phyloP scores from a whole-genome alignment of 2,888 invertebrate genomes.

The Agrotis puta region DNA sequence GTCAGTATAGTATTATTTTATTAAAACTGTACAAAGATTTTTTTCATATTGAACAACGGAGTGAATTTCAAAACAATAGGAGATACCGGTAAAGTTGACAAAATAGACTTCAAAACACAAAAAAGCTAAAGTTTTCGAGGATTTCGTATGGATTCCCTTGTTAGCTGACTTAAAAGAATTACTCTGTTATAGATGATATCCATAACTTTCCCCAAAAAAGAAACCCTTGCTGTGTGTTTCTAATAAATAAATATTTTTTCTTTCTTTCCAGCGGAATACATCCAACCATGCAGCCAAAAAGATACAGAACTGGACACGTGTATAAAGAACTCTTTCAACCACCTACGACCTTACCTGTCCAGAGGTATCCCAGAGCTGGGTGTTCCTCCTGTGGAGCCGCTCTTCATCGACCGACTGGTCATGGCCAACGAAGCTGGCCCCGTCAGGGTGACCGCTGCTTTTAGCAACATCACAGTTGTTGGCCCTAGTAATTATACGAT shows the following conservation, averaged over 20 bases:
- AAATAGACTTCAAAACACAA: no score
- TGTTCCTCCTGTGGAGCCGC: conserved; percentile 94
- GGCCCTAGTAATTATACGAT: conserved; percentile 95
- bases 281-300: conserved; percentile 92
- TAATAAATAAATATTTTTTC: neutral
- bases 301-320: conserved; percentile 93
- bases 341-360: conserved; percentile 93
- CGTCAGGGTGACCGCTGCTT: conserved; percentile 93
- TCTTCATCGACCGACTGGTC: conserved; percentile 93
- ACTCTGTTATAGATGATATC: no score
- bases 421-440: conserved; percentile 95
- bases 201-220: no score
- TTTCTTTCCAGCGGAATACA: conserved; percentile 93
- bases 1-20: neutral
- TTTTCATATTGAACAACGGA: no score
- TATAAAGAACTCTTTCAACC: conserved; percentile 93
- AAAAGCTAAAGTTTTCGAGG: no score
- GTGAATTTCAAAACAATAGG: no score
- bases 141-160: no score
- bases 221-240: no score
- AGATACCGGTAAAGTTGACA: no score
- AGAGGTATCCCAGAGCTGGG: conserved; percentile 93
- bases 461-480: conserved; percentile 94
- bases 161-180: no score
- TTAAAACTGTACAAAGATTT: neutral